Conservation (phyloP, 2,888 invertebrate species). For the Flexamia atlantica region DNA sequence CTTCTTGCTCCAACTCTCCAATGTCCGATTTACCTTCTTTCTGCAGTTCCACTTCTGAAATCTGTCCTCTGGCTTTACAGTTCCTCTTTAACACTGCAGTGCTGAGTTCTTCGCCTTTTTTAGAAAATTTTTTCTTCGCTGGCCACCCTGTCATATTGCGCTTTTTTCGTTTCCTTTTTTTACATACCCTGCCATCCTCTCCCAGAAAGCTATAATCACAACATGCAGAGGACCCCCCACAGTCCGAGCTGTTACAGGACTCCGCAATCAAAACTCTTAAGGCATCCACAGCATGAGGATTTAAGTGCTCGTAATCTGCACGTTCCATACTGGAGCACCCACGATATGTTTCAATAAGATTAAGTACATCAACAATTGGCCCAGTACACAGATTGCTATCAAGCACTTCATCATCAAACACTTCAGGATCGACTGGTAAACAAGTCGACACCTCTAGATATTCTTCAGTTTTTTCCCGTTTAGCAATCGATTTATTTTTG, state of each 20-base stretch:
- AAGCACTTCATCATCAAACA: constrained; percentile 63
- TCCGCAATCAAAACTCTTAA: constrained; percentile 60
- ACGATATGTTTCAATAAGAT: constrained; percentile 65
- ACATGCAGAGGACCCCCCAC: constrained; percentile 69
- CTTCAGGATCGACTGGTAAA: constrained; percentile 67
- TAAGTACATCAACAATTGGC: constrained; percentile 60
- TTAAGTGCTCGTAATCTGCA: constrained; percentile 61
- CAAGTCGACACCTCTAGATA: constrained; percentile 61
- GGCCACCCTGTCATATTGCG: constrained; percentile 93
- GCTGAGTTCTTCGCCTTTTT: constrained; percentile 59
- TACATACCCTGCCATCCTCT: constrained; percentile 67
- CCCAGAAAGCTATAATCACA: constrained; percentile 66
- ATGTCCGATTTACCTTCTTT: neutral
- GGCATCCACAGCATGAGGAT: constrained; percentile 61
- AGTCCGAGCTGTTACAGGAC: constrained; percentile 71
- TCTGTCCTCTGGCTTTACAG: constrained; percentile 9
- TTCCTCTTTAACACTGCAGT: constrained; percentile 45
- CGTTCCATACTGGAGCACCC: constrained; percentile 66
- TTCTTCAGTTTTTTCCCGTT: constrained; percentile 21
- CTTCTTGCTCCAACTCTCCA: neutral
- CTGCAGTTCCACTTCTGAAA: neutral
- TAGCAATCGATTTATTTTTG: constrained; percentile 14
- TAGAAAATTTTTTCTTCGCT: constrained; percentile 71
- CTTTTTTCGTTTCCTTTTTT: constrained; percentile 80
- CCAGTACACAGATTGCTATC: constrained; percentile 28